Evolutionary conservation across 2,113 vertebrate species (phyloP).

Genomic region (Sterrhoptilus dennistouni): DNA sequence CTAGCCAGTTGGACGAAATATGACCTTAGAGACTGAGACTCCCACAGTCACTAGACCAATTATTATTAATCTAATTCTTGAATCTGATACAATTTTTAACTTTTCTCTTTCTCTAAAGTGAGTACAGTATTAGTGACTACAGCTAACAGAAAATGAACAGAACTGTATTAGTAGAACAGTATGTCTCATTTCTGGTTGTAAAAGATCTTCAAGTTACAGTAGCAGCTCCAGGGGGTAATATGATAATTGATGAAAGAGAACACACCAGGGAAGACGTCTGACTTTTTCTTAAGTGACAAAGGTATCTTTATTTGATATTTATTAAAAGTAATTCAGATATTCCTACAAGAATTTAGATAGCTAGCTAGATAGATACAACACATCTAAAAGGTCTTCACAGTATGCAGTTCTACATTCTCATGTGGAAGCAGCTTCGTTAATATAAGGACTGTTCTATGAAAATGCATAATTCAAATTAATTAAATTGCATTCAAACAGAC

Average conservation of each 20-base stretch:
- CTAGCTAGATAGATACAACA: not conserved
- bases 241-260: not conserved
- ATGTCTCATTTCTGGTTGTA: not conserved
- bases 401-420: not conserved
- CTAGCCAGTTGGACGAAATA: not conserved
- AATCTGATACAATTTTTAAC: not conserved
- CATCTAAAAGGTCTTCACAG: not conserved
- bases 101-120: not conserved
- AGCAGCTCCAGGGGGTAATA: not conserved
- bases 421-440: not conserved
- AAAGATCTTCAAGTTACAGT: not conserved
- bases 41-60: not conserved
- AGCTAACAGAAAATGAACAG: not conserved
- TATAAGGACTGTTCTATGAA: not conserved
- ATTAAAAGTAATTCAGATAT: not conserved
- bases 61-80: not conserved
- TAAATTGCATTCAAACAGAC: not conserved
- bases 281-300: not conserved
- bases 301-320: not conserved
- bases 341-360: not conserved
- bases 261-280: not conserved
- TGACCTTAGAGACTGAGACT: not conserved
- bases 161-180: not conserved
- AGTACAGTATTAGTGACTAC: not conserved
- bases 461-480: not conserved